phyloP scores from a whole-genome alignment of 2,113 vertebrate species.

The Apistogramma diplotaenia region DNA sequence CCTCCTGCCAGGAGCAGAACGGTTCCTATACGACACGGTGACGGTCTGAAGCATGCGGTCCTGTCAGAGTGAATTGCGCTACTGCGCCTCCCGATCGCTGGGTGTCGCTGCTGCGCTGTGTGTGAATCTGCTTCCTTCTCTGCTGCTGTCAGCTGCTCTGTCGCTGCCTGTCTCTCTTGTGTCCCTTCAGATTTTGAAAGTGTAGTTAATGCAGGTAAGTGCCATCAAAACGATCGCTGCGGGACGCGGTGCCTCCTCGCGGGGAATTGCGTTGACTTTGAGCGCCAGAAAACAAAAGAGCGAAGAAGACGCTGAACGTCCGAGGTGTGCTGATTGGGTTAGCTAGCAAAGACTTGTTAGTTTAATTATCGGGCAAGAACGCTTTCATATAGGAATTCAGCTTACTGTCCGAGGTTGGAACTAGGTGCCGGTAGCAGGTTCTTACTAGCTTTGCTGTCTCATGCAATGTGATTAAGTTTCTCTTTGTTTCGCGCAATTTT shows the following conservation, averaged over 20 bases:
- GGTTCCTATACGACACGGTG: too few relatives aligned
- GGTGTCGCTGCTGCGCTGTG: neutral
- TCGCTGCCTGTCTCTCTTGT: neutral
- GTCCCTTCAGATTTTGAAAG: constrained; percentile 14
- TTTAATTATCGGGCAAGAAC: constrained; percentile 19
- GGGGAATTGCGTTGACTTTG: neutral
- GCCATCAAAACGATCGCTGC: neutral
- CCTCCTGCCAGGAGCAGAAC: too few relatives aligned
- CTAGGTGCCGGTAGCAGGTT: neutral
- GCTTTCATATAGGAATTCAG: neutral
- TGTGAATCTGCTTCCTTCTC: neutral
- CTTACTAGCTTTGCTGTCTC: neutral
- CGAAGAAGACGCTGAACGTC: neutral
- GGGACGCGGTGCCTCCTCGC: neutral
- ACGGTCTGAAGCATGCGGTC: too few relatives aligned
- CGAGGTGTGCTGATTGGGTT: neutral
- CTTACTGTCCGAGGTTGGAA: neutral
- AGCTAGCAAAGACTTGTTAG: neutral
- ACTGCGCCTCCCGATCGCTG: constrained; percentile 32
- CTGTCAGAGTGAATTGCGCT: neutral
- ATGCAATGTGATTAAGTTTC: neutral
- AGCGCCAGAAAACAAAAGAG: neutral
- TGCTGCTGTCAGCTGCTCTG: neutral
- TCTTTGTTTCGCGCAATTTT: neutral
- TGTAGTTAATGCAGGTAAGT: constrained; percentile 64